phyloP scores from a whole-genome alignment of 2,888 invertebrate genomes.

The Camponotus fellah region DNA sequence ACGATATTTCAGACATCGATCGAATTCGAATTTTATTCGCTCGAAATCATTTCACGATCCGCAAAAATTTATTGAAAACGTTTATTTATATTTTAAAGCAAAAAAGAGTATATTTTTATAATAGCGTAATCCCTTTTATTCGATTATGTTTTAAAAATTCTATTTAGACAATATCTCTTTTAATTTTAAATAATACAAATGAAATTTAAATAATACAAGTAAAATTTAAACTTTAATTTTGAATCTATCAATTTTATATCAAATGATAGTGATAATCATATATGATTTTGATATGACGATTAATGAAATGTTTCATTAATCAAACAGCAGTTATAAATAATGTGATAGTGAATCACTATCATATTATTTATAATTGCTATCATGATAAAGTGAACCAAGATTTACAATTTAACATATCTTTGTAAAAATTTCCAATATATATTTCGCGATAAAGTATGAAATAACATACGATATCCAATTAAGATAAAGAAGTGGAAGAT shows the following conservation, averaged over 20 bases:
- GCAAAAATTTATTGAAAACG: not conserved
- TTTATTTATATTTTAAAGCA: conserved; percentile 3
- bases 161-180: not conserved
- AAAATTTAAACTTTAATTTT: not conserved
- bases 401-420: conserved; percentile 2
- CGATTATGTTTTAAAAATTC: not conserved
- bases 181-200: not conserved
- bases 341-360: no score
- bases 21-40: conserved; percentile 38
- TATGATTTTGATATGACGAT: not conserved
- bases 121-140: not conserved
- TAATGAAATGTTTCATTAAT: not conserved
- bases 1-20: conserved; percentile 37
- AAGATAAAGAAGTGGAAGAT: conserved; percentile 29
- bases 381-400: not conserved
- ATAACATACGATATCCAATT: conserved; percentile 23
- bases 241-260: not conserved
- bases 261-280: not conserved
- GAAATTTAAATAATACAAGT: not conserved
- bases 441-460: not conserved
- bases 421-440: not conserved
- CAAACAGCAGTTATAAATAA: no score
- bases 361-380: not conserved
- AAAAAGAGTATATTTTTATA: not conserved
- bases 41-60: not conserved